Conservation (phyloP, 2,888 invertebrate species). For the Therioaphis trifolii region DNA sequence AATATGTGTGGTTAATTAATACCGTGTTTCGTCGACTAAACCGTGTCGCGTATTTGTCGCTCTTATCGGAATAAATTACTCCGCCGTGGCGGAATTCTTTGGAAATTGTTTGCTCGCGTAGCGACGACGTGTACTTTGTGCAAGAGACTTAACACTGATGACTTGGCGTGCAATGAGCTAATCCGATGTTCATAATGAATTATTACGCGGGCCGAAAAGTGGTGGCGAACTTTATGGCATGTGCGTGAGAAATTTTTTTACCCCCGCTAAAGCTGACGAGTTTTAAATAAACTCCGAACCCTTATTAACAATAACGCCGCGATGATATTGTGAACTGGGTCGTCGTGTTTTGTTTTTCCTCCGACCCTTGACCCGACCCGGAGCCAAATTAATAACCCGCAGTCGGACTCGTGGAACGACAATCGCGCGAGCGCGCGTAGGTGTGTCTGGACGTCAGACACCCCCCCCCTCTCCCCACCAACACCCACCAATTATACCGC, state of each 20-base stretch:
- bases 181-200: constrained; percentile 48
- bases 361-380: too few relatives aligned
- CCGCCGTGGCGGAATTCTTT: constrained; percentile 31
- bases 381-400: background rate
- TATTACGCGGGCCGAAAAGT: constrained; percentile 10
- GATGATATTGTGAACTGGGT: background rate
- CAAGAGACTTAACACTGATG: constrained; percentile 21
- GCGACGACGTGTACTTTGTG: background rate
- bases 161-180: constrained; percentile 42
- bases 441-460: background rate
- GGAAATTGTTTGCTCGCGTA: constrained; percentile 27
- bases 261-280: background rate
- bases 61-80: constrained; percentile 32
- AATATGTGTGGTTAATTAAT: too few relatives aligned
- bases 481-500: too few relatives aligned
- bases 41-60: constrained; percentile 30
- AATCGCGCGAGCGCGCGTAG: background rate
- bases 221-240: constrained; percentile 23
- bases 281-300: constrained; percentile 8
- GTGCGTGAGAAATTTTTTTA: background rate
- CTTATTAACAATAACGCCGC: constrained; percentile 19
- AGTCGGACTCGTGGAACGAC: background rate
- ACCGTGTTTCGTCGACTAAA: too few relatives aligned
- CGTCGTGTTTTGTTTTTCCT: too few relatives aligned
- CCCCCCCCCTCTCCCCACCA: too few relatives aligned